Base-by-base conservation (phyloP, 2,888 invertebrate genomes). In the Baronia brevicornis region DNA sequence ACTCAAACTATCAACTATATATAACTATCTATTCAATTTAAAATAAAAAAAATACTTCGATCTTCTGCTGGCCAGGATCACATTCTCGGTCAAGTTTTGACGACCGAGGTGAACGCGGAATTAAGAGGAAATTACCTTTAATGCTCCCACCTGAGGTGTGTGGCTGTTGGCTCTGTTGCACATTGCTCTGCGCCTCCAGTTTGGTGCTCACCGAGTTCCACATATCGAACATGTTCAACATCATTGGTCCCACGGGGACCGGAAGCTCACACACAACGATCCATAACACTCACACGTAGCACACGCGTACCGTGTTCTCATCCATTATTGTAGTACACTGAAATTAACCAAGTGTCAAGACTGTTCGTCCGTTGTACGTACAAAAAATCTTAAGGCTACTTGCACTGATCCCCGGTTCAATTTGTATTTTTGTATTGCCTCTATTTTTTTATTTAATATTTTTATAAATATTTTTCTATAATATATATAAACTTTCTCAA, bases 131-230 rank as follows among this genome's bases (percentile, higher is more conserved):
- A 72, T 86, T 90, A 91, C 91, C 91, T 92, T 92, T 92, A 80
- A 92, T 91, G 70, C 91, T 91, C 84, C 91, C 91, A 78, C 91
- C 91, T 69, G 91, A 91, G 36, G 91, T 91, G 78, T 91, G 91
- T 40, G 91, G 91, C 65, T 91, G 91, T 67, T 91, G 91, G 49
- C 75, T 85, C 52, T 86, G 86, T 61, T 88, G 89, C 43, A 87
- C 79, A 62, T 87, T 88, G 60, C 84, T 88, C 68, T 90, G 88
- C 47, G 85, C 78, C 72, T 91, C 91, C 87, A 91, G 70, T 84
- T 91, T 91, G 51, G 89, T 89, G 80, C 87, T 89, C 65, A 91
- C 91, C 68, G 89, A 89, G 85, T 89, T 91, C 91, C 91, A 92
- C 91, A 92, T 91, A 80, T 92, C 91, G 80, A 91, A 91, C 91